phyloP scores from a whole-genome alignment of 1,140 invertebrate genomes.

The Drosophila sechellia region DNA sequence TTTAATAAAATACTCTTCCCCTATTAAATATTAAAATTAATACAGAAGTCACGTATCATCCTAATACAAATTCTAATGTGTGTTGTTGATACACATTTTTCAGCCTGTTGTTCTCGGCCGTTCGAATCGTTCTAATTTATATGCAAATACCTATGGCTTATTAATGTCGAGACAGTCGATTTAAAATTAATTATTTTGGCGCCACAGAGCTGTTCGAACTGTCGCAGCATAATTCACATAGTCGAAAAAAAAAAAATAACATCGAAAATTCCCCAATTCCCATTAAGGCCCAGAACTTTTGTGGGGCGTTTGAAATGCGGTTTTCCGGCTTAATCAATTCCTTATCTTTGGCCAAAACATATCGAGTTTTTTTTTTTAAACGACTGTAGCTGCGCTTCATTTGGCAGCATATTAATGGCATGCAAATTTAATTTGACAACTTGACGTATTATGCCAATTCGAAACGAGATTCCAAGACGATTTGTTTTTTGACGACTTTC shows the following conservation, averaged over 20 bases:
- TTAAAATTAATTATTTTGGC: constrained; percentile 76
- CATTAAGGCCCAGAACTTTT: constrained; percentile 48
- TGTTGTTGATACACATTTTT: constrained; percentile 36
- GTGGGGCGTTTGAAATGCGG: constrained; percentile 48
- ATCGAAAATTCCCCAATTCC: constrained; percentile 31
- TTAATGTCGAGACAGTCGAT: constrained; percentile 58
- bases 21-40: neutral
- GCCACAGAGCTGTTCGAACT: constrained; percentile 47
- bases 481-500: constrained; percentile 73
- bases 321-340: constrained; percentile 55
- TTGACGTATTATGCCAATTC: constrained; percentile 50
- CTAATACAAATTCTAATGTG: constrained; percentile 17
- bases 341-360: constrained; percentile 39
- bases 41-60: constrained; percentile 13
- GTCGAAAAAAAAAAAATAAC: constrained; percentile 23
- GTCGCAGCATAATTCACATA: constrained; percentile 42
- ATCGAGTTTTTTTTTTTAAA: constrained; percentile 65
- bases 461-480: constrained; percentile 25
- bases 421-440: constrained; percentile 67
- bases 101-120: constrained; percentile 49
- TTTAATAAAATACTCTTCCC: neutral
- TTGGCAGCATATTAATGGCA: constrained; percentile 52
- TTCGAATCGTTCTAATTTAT: constrained; percentile 79
- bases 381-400: constrained; percentile 44
- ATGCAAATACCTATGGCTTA: constrained; percentile 73